Percentiles rank a stretch among this genome's conserved stretches.
Conservation (phyloP, 2,113 vertebrate genomes). For the Macquaria ambigua region DNA sequence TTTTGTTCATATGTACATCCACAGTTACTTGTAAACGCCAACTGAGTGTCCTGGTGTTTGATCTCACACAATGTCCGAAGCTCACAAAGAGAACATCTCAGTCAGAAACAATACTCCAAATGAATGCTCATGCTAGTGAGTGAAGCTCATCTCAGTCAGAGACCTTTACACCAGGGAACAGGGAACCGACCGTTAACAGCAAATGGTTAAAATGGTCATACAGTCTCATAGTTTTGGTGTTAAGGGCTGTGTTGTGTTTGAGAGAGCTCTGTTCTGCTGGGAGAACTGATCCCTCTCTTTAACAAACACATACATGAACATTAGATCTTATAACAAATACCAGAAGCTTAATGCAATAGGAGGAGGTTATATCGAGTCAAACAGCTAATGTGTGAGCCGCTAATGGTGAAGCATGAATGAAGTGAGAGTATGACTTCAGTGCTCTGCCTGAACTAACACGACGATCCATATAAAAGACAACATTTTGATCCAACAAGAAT, state of each 20-base stretch:
- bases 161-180: no score
- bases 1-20: no score
- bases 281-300: not conserved
- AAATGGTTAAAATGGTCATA: no score
- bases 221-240: not conserved
- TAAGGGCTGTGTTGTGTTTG: not conserved
- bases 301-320: not conserved
- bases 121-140: no score
- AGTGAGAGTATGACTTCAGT: not conserved
- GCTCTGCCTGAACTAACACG: not conserved
- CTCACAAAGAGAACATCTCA: no score
- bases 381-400: not conserved
- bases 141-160: no score
- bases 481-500: no score
- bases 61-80: no score
- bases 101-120: no score
- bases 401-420: not conserved
- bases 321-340: not conserved
- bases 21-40: no score
- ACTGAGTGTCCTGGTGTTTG: no score
- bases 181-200: no score
- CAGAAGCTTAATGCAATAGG: not conserved
- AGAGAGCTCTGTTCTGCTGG: not conserved
- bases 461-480: not conserved
- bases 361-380: not conserved